Evolutionary conservation across 30 jellyfish, hydroid and myxozoan species (phyloP), one percentile per base, ranked within the genome.

Genomic region (Aurelia sp.): DNA sequence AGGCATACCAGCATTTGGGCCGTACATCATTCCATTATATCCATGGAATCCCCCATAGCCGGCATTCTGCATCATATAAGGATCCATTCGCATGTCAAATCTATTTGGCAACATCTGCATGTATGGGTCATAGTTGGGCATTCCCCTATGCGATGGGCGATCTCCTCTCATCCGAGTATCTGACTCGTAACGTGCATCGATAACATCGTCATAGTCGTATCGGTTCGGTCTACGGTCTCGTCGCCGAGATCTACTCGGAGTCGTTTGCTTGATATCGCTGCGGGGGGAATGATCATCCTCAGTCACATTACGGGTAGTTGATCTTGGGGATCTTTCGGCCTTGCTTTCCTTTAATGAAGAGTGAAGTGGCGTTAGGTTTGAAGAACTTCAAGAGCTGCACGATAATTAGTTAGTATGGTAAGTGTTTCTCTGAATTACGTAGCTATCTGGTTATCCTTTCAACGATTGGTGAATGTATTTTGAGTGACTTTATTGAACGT

Each of bases 81-180:
- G 87, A 55, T 78, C 87, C 82, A 78, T 77, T 30, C 88, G 44
- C 82, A 71, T 70, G 70, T 73, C 91, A 78, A 47, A 77, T 19
- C 90, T 62, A 11, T 67, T 78, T 27, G 87, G 78, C 87, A 79
- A 60, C 88, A 71, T 72, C 55, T 88, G 88, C 91, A 71, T 78
- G 61, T 59, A 67, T 61, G 92, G 92, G 58, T 70, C 86, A 51
- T 83, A 70, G n/a, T 21, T 21, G 11, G 81, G 90, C 90, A 80
- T 80, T 16, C 76, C 81, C 64, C 73, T 16, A 63, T 63, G 41
- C 55, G 55, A 44, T 2, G 73, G 81, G 38, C 19, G 19, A 13
- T 66, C 47, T 11, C 81, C 81, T n/a, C 90, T 70, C 52, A 40
- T 21, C 12, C 55, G 81, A 22, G 11, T 78, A 48, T 70, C 63